Conservation (phyloP, 2,797 vertebrate species). For the Macropodus opercularis region DNA sequence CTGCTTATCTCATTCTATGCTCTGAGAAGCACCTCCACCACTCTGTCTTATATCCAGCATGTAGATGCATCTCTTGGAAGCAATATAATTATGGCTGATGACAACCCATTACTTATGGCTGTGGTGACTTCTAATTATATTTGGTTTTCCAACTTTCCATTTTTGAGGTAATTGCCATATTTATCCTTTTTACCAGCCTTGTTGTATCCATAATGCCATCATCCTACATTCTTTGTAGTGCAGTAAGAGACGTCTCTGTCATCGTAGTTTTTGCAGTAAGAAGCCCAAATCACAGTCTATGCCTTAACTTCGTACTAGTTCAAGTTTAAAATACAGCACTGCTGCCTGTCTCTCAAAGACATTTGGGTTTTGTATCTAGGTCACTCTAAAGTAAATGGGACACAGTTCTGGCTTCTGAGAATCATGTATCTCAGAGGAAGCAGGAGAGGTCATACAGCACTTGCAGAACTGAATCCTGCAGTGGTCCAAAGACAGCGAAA, state of each 20-base stretch:
- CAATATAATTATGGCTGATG: conserved; percentile 60
- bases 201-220: conserved; percentile 19
- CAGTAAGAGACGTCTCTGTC: conserved; percentile 13
- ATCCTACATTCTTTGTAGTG: conserved; percentile 22
- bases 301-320: conserved; percentile 26
- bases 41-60: conserved; percentile 35
- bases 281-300: conserved; percentile 2
- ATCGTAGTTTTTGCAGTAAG: conserved; percentile 9
- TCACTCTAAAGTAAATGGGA: conserved; percentile 60
- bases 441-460: conserved; percentile 52
- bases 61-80: conserved; percentile 47
- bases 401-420: conserved; percentile 55
- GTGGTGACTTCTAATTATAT: conserved; percentile 57
- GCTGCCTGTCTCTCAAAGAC: conserved; percentile 34
- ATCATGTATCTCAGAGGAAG: conserved; percentile 56
- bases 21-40: conserved; percentile 27
- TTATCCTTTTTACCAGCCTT: conserved; percentile 32
- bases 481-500: conserved; percentile 29
- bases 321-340: conserved; percentile 28
- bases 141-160: conserved; percentile 58
- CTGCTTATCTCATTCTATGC: conserved; percentile 37
- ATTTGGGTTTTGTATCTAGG: conserved; percentile 64
- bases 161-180: conserved; percentile 43
- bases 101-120: conserved; percentile 57
- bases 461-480: conserved; percentile 34